Evolutionary conservation across 2,888 invertebrate species (phyloP).

Genomic region (Pyrgus malvae): DNA sequence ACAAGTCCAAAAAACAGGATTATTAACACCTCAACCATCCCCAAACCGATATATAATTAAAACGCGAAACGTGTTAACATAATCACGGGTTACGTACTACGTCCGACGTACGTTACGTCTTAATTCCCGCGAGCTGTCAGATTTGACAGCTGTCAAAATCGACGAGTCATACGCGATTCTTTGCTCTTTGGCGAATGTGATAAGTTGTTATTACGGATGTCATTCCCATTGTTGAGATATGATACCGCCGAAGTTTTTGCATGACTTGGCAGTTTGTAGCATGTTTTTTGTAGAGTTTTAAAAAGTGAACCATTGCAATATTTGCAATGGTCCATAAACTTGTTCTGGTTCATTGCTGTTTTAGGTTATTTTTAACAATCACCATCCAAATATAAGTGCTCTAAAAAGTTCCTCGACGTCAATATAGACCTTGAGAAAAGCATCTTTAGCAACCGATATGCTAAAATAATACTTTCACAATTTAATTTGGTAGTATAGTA

Average conservation of each 20-base stretch:
- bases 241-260: conserved; percentile 42
- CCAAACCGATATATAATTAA: conserved; percentile 64
- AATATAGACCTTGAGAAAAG: too few relatives aligned
- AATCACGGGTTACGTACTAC: conserved; percentile 65
- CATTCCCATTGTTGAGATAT: conserved; percentile 53
- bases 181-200: conserved; percentile 55
- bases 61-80: conserved; percentile 63
- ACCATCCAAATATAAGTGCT: too few relatives aligned
- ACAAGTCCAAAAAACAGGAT: conserved; percentile 2
- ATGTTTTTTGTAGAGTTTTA: conserved; percentile 14
- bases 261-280: conserved; percentile 54
- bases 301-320: neutral
- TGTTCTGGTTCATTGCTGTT: too few relatives aligned
- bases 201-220: conserved; percentile 67
- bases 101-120: conserved; percentile 45
- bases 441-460: too few relatives aligned
- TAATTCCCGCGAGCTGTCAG: conserved; percentile 40
- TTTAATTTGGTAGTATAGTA: too few relatives aligned
- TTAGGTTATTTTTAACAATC: too few relatives aligned
- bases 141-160: conserved; percentile 48
- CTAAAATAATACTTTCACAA: too few relatives aligned
- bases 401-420: too few relatives aligned
- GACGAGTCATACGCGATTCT: conserved; percentile 58
- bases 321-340: neutral
- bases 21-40: conserved; percentile 17